Evolutionary conservation across 2,888 invertebrate species (phyloP), one percentile per base, ranked within the genome.

Genomic region (Scaptomyza tumidula): DNA sequence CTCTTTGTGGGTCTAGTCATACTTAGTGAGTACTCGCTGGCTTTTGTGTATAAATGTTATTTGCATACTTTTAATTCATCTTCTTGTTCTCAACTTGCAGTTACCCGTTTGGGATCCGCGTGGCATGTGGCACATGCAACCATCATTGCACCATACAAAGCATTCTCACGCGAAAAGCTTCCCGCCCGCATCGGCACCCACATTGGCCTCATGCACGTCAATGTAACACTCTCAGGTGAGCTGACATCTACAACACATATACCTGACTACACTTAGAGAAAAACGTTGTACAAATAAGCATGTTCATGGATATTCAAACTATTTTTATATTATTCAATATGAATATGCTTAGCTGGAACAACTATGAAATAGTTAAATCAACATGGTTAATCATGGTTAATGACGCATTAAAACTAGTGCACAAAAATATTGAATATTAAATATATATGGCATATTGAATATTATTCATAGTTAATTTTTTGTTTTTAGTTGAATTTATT

Each of bases 1-100:
- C 94, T 98, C 76, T 97, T 98, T 92, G 97, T 98, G 86, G 98
- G 98, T 91, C 96, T 97, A 89, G 97, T 97, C 88, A 97, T 98
- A 91, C 94, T 98, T 93, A 96, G 98, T 98, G 93, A 95, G 96
- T 93, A 86, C 44, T 37, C 43, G 43, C 24, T 68, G 68, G 59
- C 69, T 65, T 76, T 73, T 13, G 13, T 35, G 7, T 2, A 16
- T 16, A 0, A 11, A 31, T 14, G 27, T 14, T 35, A 61, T 85
- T 66, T 71, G 60, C 69, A 75, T 75, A 59, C 53, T 62, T 55
- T 14, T 41, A 14, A 33, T 39, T 55, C 14, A 71, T 72, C 63
- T 64, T 54, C 53, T 19, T 19, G 55, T 54, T 52, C 49, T 61
- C 24, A 41, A 0, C 24, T 48, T 64, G 27, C 93, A 98, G 98